phyloP scores from a whole-genome alignment of 2,888 invertebrate genomes.

The Ormyrus pomaceus region DNA sequence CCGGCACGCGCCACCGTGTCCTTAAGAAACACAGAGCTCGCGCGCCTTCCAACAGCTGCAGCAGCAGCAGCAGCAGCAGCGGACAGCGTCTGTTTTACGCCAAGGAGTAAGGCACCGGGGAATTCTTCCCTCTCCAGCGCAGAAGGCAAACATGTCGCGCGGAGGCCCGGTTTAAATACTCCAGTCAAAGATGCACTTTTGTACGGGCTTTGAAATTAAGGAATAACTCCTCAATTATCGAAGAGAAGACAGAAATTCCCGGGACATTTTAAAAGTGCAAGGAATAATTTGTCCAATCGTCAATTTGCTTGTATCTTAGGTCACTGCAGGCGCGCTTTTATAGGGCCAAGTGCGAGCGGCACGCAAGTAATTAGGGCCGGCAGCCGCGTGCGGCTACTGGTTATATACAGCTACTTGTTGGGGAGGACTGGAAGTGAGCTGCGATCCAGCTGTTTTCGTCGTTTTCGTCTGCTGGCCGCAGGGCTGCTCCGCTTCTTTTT shows the following conservation, averaged over 20 bases:
- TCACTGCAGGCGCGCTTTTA: conserved; percentile 8
- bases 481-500: not conserved
- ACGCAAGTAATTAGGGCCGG: conserved; percentile 43
- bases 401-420: not conserved
- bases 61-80: conserved; percentile 23
- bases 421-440: conserved; percentile 34
- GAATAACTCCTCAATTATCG: too few species aligned
- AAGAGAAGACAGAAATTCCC: too few species aligned
- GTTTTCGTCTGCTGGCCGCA: conserved; percentile 11
- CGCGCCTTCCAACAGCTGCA: conserved; percentile 42
- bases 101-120: conserved; percentile 36
- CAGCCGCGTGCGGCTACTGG: not conserved
- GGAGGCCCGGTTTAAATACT: conserved; percentile 48
- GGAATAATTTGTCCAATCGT: too few species aligned
- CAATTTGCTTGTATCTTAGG: not conserved
- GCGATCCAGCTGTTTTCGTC: conserved; percentile 40
- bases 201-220: too few species aligned
- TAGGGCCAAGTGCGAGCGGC: conserved; percentile 24
- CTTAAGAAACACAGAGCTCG: not conserved
- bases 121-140: conserved; percentile 14
- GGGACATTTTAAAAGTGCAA: too few species aligned
- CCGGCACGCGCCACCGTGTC: conserved; percentile 48
- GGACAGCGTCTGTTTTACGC: conserved; percentile 48
- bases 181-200: not conserved
- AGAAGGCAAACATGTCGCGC: conserved; percentile 49